Evolutionary conservation across 2,797 vertebrate genomes (phyloP).

Genomic region (Thamnophis elegans): DNA sequence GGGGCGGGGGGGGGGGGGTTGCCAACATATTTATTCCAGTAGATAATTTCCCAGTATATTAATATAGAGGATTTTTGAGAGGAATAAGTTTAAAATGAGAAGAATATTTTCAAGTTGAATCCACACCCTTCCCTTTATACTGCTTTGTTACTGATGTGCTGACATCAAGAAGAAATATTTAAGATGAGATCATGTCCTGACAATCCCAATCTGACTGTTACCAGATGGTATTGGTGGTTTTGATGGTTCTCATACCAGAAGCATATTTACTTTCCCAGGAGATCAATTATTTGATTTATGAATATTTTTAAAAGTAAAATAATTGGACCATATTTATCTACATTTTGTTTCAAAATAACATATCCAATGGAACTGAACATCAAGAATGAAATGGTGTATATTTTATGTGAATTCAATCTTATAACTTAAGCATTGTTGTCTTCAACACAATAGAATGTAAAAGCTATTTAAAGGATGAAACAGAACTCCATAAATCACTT

Average conservation of each 20-base stretch:
- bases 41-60: background rate
- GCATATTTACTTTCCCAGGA: slow-evolving; percentile 49
- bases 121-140: background rate
- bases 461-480: background rate
- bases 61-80: background rate
- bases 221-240: slow-evolving; percentile 50
- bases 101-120: slow-evolving; percentile 3
- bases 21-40: background rate
- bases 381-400: slow-evolving; percentile 11
- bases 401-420: background rate
- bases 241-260: slow-evolving; percentile 30
- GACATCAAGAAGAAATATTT: slow-evolving; percentile 23
- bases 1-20: background rate
- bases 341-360: slow-evolving; percentile 7
- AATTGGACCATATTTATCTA: slow-evolving; percentile 25
- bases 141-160: slow-evolving; percentile 45
- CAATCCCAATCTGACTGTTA: slow-evolving; percentile 51
- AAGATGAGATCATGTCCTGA: slow-evolving; percentile 55
- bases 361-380: slow-evolving; percentile 16
- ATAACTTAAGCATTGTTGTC: background rate
- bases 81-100: slow-evolving; percentile 8
- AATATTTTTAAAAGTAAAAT: slow-evolving; percentile 29
- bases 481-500: background rate
- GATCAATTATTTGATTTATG: slow-evolving; percentile 35
- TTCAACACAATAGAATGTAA: slow-evolving; percentile 2